phyloP scores from a whole-genome alignment of 2,113 vertebrate genomes.

The Noctilio leporinus region DNA sequence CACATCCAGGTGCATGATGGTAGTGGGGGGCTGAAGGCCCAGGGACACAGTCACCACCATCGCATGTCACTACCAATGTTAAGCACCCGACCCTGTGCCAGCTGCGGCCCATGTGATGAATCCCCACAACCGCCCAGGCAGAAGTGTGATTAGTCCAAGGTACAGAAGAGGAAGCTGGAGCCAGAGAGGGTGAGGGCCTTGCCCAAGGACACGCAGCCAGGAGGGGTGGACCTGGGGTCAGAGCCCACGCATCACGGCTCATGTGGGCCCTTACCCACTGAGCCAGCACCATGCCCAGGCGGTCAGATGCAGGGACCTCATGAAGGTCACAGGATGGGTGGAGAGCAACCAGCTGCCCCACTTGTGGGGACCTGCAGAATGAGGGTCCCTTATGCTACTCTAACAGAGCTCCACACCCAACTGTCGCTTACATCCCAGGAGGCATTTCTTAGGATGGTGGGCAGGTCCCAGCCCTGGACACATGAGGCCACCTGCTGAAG shows the following conservation, averaged over 20 bases:
- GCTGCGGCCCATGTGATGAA: accelerated
- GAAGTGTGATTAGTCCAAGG: accelerated
- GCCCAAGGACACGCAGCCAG: background rate
- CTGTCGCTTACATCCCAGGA: accelerated
- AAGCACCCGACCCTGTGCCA: accelerated
- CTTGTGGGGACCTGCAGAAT: accelerated
- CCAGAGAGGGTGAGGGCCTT: background rate
- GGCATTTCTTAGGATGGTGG: accelerated
- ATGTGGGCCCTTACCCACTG: accelerated
- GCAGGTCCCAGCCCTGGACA: accelerated
- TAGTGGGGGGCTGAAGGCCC: background rate
- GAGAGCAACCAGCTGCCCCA: accelerated
- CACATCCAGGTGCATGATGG: accelerated
- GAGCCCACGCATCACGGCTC: accelerated
- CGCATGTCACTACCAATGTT: accelerated
- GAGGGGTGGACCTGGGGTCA: accelerated
- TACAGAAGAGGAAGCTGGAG: background rate
- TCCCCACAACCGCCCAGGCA: accelerated
- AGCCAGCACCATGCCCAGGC: background rate
- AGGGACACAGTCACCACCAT: accelerated
- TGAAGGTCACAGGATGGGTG: accelerated
- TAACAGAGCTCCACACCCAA: accelerated
- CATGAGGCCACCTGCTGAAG: background rate
- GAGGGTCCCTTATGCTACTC: background rate
- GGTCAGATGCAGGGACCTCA: accelerated